Conservation (phyloP, 2,113 vertebrate species). For the Peucedramus taeniatus region DNA sequence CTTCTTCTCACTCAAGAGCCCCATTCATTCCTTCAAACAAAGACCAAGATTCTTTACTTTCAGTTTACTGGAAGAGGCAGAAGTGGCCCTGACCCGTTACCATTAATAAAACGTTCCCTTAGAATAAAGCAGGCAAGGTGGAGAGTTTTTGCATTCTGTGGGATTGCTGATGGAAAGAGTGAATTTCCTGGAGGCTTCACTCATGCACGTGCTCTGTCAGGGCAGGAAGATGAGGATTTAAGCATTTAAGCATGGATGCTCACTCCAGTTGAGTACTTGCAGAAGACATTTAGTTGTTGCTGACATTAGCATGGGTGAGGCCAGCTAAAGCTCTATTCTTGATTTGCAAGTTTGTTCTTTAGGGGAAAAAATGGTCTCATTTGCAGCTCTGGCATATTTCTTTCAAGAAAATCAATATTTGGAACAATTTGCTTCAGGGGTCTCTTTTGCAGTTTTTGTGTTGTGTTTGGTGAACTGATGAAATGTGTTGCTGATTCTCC, state of each 20-base stretch:
- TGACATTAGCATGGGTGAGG: not conserved
- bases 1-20: not conserved
- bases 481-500: not conserved
- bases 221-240: not conserved
- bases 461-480: not conserved
- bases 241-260: not conserved
- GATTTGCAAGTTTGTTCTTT: not conserved
- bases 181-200: not conserved
- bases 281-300: not conserved
- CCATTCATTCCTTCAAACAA: not conserved
- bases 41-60: not conserved
- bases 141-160: not conserved
- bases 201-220: accelerated
- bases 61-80: not conserved
- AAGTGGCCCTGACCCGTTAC: accelerated
- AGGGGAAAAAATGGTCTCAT: not conserved
- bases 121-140: not conserved
- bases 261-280: not conserved
- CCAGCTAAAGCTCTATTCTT: not conserved
- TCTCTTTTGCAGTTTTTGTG: not conserved
- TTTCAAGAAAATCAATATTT: not conserved
- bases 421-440: not conserved
- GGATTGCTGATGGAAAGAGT: not conserved
- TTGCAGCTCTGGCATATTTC: not conserved
- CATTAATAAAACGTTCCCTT: not conserved